Base-by-base conservation (phyloP, 2,888 invertebrate genomes). In the Xanthia icteritia region DNA sequence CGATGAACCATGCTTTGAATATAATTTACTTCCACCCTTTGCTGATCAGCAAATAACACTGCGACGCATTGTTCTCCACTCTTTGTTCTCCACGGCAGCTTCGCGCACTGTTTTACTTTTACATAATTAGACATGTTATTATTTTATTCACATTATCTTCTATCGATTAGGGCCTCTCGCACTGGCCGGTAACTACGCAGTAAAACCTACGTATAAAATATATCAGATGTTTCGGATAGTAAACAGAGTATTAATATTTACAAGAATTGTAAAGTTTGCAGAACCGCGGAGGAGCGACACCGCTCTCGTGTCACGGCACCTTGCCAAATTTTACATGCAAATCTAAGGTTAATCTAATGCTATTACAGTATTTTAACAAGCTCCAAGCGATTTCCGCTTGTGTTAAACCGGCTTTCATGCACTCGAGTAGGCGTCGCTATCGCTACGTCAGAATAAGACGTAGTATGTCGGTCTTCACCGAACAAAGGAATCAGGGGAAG, bases 1-100 rank as follows among this genome's bases (percentile, higher is more conserved):
- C 90, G 87, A 89, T 93, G 90, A 91, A 90, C 90, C 91, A 88
- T 87, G 84, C 79, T 73, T 83, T 73, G 73, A 84, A 85, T 85
- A 87, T 85, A 84, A 85, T 82, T 85, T 80, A 83, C 27, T 51
- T 81, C 87, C 76, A 83, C 83, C 84, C 79, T 86, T 66, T 82
- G 74, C 81, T 88, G 87, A 87, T 90, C 88, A 79, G 78, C 83
- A 79, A 87, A 80, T 89, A 86, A 84, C 82, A 69, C 83, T 76
- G 73, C 79, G 48, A 20, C 81, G 77, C 75, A 86, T 89, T 89
- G 87, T 89, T 89, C 67, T 63, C 48, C 60, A 63, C 66, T 84
- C 83, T 84, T 89, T 89, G 87, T 89, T 89, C 67, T 36, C 54
- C 61, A 61, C 69, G 63, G 65, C 54, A 77, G 67, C 67, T 83